These are phyloP conservation scores for Ptyas mucosa DNA, from an alignment of 2,113 vertebrate species.

Conservation along the genomic window DNA sequence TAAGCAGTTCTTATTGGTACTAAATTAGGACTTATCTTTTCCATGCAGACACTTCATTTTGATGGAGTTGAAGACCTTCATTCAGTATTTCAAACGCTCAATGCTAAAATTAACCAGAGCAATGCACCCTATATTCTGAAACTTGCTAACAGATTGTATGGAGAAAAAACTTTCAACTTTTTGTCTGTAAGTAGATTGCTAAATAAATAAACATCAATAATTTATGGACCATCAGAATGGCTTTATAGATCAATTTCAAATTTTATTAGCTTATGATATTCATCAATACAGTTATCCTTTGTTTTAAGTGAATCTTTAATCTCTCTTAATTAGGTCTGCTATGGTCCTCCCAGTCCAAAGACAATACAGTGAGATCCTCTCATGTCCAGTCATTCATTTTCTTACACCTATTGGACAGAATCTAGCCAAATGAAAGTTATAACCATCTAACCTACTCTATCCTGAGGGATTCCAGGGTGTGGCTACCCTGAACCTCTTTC, in stretches of 20 bases:
- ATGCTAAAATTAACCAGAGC: conserved; percentile 74
- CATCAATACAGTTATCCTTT: background rate
- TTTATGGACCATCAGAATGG: background rate
- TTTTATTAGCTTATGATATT: background rate
- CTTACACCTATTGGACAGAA: background rate
- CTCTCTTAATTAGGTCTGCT: background rate
- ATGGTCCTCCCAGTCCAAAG: background rate
- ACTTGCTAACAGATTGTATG: conserved; percentile 83
- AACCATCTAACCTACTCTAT: background rate
- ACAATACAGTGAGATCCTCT: background rate
- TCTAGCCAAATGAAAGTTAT: background rate
- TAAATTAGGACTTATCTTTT: background rate
- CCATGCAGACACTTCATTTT: conserved; percentile 76
- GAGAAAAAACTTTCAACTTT: conserved; percentile 76
- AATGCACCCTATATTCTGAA: conserved; percentile 75
- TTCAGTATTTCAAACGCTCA: conserved; percentile 75
- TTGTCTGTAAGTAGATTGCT: conserved; percentile 69
- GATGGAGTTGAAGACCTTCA: conserved; percentile 70
- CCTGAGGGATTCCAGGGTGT: background rate
- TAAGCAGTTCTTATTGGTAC: background rate
- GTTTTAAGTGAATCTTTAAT: background rate
- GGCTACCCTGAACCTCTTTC: no score
- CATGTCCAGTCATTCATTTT: background rate
- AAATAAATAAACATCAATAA: background rate
- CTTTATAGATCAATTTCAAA: background rate